Evolutionary conservation across 2,113 vertebrate species (phyloP).

Genomic region (Tricholaema leucomelas): DNA sequence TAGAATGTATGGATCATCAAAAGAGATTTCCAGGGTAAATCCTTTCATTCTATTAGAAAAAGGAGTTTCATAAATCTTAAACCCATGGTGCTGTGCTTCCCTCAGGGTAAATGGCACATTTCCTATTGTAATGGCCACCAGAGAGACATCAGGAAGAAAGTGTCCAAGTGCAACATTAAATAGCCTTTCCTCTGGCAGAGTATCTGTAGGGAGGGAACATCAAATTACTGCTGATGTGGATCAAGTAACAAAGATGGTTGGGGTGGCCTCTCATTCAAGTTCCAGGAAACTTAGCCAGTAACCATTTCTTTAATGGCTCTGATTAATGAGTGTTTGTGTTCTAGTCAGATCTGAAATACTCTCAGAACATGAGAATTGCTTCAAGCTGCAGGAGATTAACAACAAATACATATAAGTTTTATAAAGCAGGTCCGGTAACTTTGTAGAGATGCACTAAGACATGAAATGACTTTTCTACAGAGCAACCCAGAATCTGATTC

Average conservation of each 20-base stretch:
- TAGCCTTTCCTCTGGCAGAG: constrained; percentile 62
- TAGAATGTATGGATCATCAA: constrained; percentile 69
- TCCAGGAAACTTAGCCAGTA: constrained; percentile 59
- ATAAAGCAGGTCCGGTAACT: background rate
- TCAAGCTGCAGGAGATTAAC: constrained; percentile 58
- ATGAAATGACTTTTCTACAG: background rate
- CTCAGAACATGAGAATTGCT: constrained; percentile 50
- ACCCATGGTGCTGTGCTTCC: constrained; percentile 59
- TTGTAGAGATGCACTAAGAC: background rate
- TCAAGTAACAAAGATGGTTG: background rate
- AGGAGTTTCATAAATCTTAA: constrained; percentile 72
- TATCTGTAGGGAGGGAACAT: constrained; percentile 67
- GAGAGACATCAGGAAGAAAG: constrained; percentile 75
- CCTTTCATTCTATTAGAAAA: constrained; percentile 69
- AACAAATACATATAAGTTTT: constrained; percentile 16
- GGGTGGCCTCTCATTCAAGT: constrained; percentile 47
- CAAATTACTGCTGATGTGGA: constrained; percentile 35
- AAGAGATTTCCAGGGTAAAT: constrained; percentile 78
- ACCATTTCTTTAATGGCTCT: constrained; percentile 54
- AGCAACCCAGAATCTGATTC: constrained; percentile 11
- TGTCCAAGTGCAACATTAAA: constrained; percentile 78
- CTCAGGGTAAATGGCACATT: constrained; percentile 63
- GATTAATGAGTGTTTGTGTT: constrained; percentile 68
- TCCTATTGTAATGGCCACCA: constrained; percentile 74
- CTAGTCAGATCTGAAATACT: constrained; percentile 53